A percentile compares a stretch with the other conserved stretches of the same genome.
Evolutionary conservation across 92 coral and sea anemone species (phyloP).

Genomic region (Palythoa heliodiscus): DNA sequence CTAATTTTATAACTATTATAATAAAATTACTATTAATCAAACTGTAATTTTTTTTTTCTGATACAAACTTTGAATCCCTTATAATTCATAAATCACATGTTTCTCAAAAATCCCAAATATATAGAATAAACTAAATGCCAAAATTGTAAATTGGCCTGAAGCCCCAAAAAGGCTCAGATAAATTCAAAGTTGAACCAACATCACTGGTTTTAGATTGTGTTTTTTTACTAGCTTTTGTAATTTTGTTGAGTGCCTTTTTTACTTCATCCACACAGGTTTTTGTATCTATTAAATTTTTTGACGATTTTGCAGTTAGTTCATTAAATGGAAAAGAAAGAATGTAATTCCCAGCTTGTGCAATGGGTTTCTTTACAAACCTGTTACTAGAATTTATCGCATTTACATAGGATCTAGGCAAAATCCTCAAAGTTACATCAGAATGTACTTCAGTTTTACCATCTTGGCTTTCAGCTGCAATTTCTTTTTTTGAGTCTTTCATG

Average conservation of each 20-base stretch:
- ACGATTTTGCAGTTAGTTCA: constrained; percentile 63
- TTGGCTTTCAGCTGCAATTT: background rate
- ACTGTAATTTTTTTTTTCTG: no score
- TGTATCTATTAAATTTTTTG: constrained; percentile 51
- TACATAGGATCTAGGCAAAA: constrained; percentile 25
- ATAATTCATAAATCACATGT: no score
- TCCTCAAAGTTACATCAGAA: background rate
- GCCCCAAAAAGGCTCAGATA: constrained; percentile 81
- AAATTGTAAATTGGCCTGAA: constrained; percentile 53
- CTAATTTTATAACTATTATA: no score
- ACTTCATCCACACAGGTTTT: constrained; percentile 75
- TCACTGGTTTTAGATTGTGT: constrained; percentile 1
- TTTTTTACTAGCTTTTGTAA: constrained; percentile 28
- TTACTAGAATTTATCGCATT: constrained; percentile 28
- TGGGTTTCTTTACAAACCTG: constrained; percentile 39
- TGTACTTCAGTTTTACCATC: background rate
- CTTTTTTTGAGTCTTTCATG: background rate
- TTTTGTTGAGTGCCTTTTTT: constrained; percentile 58
- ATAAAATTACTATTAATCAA: no score
- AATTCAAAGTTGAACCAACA: constrained; percentile 44
- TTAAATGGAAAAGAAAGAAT: constrained; percentile 81
- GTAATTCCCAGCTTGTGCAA: constrained; percentile 68
- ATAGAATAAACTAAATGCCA: background rate
- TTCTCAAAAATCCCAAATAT: background rate
- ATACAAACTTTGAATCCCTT: no score